Evolutionary conservation across 2,888 invertebrate species (phyloP).

Genomic region (Luffia ferchaultella): DNA sequence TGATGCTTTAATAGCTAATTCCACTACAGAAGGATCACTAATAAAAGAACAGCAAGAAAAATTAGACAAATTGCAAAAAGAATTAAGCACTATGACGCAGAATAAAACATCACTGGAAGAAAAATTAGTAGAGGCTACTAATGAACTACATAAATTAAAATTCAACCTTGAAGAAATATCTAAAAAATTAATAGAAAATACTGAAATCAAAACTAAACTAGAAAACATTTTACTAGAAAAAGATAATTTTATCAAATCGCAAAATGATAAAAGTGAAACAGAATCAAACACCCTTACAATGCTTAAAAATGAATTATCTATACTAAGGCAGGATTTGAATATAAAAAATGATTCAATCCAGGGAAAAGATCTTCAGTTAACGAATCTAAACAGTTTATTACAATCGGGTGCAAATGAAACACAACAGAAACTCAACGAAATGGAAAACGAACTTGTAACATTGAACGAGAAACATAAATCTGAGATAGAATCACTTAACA

Average conservation of each 20-base stretch:
- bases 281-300: slow-evolving; percentile 29
- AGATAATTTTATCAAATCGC: slow-evolving; percentile 35
- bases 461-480: slow-evolving; percentile 37
- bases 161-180: slow-evolving; percentile 28
- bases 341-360: slow-evolving; percentile 29
- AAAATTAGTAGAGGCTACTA: slow-evolving; percentile 29
- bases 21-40: slow-evolving; percentile 45
- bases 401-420: slow-evolving; percentile 35
- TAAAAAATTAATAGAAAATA: slow-evolving; percentile 32
- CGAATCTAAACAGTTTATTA: slow-evolving; percentile 32
- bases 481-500: slow-evolving; percentile 46
- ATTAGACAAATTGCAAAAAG: slow-evolving; percentile 38
- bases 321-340: slow-evolving; percentile 30
- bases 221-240: slow-evolving; percentile 37
- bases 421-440: slow-evolving; percentile 31
- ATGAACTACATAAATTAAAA: slow-evolving; percentile 32
- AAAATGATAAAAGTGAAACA: slow-evolving; percentile 30
- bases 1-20: slow-evolving; percentile 45
- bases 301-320: slow-evolving; percentile 33
- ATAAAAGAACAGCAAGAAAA: slow-evolving; percentile 43
- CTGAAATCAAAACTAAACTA: slow-evolving; percentile 25
- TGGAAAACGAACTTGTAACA: slow-evolving; percentile 40
- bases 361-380: slow-evolving; percentile 35
- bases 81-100: slow-evolving; percentile 33
- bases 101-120: slow-evolving; percentile 39